These are phyloP conservation scores for Proisotoma minuta DNA, from an alignment of 2,888 invertebrate species.

Conservation along the genomic window DNA sequence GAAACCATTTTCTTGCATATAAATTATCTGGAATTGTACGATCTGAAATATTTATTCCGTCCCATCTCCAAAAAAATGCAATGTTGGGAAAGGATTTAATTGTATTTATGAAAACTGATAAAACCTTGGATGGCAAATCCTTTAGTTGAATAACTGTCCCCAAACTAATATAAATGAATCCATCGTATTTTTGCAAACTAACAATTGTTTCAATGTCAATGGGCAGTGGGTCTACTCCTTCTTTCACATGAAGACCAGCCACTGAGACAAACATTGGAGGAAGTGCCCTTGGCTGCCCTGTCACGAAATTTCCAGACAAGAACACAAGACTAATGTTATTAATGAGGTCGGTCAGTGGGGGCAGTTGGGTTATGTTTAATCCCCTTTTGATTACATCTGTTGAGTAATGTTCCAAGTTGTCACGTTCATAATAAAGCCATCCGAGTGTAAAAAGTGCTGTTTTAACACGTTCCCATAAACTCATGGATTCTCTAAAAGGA, in stretches of 20 bases:
- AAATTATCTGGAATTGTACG: slow-evolving; percentile 42
- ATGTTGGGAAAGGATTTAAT: slow-evolving; percentile 26
- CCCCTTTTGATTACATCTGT: neutral
- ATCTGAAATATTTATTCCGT: slow-evolving; percentile 25
- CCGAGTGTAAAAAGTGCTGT: slow-evolving; percentile 12
- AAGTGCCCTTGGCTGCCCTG: slow-evolving; percentile 14
- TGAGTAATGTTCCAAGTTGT: neutral
- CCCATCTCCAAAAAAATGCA: slow-evolving; percentile 47
- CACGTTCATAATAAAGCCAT: neutral
- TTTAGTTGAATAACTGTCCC: slow-evolving; percentile 27
- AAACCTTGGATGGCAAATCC: slow-evolving; percentile 16
- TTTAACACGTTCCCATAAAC: slow-evolving; percentile 10
- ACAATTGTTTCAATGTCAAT: neutral
- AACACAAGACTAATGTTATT: slow-evolving; percentile 22
- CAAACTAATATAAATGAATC: slow-evolving; percentile 41
- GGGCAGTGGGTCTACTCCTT: neutral
- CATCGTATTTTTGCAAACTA: slow-evolving; percentile 15
- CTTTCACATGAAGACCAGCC: slow-evolving; percentile 12
- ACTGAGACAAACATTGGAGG: slow-evolving; percentile 19
- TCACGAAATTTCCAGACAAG: slow-evolving; percentile 17
- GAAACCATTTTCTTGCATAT: slow-evolving; percentile 42
- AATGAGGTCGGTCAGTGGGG: slow-evolving; percentile 6
- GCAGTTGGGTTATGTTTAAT: slow-evolving; percentile 9
- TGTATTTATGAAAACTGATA: slow-evolving; percentile 29
- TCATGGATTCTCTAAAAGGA: slow-evolving; percentile 6